Conservation (phyloP, 2,888 invertebrate genomes). For the Leptinotarsa peninsularis region DNA sequence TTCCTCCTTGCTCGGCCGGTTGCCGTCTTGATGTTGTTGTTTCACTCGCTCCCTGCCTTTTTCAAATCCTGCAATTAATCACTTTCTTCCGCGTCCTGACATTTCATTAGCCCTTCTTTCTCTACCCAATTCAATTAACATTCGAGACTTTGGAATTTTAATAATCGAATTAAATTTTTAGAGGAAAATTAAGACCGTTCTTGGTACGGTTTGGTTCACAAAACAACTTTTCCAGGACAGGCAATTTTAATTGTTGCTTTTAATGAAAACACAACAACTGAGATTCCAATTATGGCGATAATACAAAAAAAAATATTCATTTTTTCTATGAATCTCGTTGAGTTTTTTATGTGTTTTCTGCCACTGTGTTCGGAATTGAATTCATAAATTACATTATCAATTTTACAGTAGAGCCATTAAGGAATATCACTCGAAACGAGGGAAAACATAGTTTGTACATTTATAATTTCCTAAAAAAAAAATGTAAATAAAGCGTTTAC, state of each 20-base stretch:
- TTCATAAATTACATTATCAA: too few relatives aligned
- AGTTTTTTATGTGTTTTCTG: too few relatives aligned
- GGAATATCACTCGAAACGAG: too few relatives aligned
- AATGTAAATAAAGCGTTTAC: too few relatives aligned
- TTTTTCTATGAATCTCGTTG: too few relatives aligned
- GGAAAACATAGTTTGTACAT: too few relatives aligned
- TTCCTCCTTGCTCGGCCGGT: conserved; percentile 9
- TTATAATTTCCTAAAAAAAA: too few relatives aligned
- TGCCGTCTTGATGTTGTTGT: conserved; percentile 27
- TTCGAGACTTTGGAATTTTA: conserved; percentile 67
- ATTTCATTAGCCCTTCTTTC: conserved; percentile 67
- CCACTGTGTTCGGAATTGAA: too few relatives aligned
- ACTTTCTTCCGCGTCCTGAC: conserved; percentile 65
- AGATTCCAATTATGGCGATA: conserved; percentile 19
- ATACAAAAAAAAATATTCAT: too few relatives aligned
- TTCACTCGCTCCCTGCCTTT: conserved; percentile 27
- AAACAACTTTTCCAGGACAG: conserved; percentile 34
- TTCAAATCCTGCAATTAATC: conserved; percentile 65
- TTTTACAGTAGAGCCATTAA: too few relatives aligned
- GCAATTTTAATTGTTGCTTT: conserved; percentile 27
- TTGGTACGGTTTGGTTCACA: conserved; percentile 53
- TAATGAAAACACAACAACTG: conserved; percentile 20
- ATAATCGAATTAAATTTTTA: conserved; percentile 65
- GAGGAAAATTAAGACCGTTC: conserved; percentile 57
- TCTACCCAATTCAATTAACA: conserved; percentile 67